These are phyloP conservation scores for Coelopa pilipes DNA, from an alignment of 2,888 invertebrate genomes.

Conservation along the genomic window DNA sequence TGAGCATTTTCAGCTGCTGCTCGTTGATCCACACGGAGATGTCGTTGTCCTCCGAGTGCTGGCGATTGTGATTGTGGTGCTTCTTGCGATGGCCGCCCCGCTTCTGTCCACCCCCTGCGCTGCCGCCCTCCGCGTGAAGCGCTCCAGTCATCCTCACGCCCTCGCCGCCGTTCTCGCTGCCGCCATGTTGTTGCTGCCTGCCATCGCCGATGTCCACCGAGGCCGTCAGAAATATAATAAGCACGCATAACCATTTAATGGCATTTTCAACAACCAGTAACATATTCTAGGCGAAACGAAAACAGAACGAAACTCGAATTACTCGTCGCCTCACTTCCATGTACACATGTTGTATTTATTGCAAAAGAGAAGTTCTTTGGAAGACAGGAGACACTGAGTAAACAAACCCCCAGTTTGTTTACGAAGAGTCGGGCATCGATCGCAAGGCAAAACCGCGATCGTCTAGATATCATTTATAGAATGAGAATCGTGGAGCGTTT, in stretches of 20 bases:
- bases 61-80: slow-evolving; percentile 52
- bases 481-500: too few relatives aligned
- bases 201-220: slow-evolving; percentile 53
- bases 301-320: slow-evolving; percentile 9
- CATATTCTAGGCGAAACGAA: slow-evolving; percentile 27
- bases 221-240: slow-evolving; percentile 52
- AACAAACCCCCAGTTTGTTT: too few relatives aligned
- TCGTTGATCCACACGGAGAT: slow-evolving; percentile 91
- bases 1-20: slow-evolving; percentile 90
- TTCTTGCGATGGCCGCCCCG: slow-evolving; percentile 47
- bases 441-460: too few relatives aligned
- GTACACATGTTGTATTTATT: too few relatives aligned
- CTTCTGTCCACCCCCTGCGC: slow-evolving; percentile 4
- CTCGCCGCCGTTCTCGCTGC: slow-evolving; percentile 47
- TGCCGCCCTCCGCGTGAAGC: not conserved
- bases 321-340: too few relatives aligned
- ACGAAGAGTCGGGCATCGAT: too few relatives aligned
- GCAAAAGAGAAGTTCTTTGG: too few relatives aligned
- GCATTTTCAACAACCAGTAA: slow-evolving; percentile 25
- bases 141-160: not conserved
- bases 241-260: slow-evolving; percentile 55
- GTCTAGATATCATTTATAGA: too few relatives aligned
- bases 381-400: too few relatives aligned
- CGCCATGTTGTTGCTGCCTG: slow-evolving; percentile 51
- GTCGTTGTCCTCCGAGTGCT: slow-evolving; percentile 67